Evolutionary conservation across 2,888 invertebrate species (phyloP).

Genomic region (Tenthredo notha): DNA sequence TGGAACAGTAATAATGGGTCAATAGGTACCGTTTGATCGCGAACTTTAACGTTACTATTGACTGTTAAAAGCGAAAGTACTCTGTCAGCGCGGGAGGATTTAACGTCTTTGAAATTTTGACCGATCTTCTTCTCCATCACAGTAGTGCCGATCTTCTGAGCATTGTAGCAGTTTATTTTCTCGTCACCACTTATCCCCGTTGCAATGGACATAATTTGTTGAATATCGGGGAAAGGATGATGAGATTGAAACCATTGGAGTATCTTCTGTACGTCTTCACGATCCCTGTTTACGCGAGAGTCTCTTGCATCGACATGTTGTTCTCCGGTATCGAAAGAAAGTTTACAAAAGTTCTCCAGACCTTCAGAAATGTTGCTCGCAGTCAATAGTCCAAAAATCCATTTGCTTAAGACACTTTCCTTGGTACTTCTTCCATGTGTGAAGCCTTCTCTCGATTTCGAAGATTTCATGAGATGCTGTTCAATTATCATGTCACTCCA

Average conservation of each 20-base stretch:
- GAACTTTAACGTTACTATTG: no score
- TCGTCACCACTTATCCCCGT: slow-evolving; percentile 58
- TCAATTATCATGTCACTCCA: no score
- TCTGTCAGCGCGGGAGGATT: no score
- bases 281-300: no score
- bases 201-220: slow-evolving; percentile 58
- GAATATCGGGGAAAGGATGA: slow-evolving; percentile 58
- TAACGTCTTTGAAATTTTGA: no score
- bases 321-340: slow-evolving; percentile 60
- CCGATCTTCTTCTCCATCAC: slow-evolving; percentile 61
- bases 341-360: slow-evolving; percentile 61
- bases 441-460: slow-evolving; percentile 66
- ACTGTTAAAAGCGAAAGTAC: no score
- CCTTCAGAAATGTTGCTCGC: slow-evolving; percentile 59
- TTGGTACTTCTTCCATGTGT: slow-evolving; percentile 58
- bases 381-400: slow-evolving; percentile 60
- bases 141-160: slow-evolving; percentile 36
- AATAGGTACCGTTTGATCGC: no score
- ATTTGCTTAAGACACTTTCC: slow-evolving; percentile 61
- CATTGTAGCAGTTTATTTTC: slow-evolving; percentile 47
- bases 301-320: no score
- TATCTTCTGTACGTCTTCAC: no score
- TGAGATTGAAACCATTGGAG: no score
- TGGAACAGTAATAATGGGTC: no score
- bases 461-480: no score